Evolutionary conservation across 2,888 invertebrate species (phyloP), one percentile per base, ranked within the genome.

Genomic region (Esperia sulphurella): DNA sequence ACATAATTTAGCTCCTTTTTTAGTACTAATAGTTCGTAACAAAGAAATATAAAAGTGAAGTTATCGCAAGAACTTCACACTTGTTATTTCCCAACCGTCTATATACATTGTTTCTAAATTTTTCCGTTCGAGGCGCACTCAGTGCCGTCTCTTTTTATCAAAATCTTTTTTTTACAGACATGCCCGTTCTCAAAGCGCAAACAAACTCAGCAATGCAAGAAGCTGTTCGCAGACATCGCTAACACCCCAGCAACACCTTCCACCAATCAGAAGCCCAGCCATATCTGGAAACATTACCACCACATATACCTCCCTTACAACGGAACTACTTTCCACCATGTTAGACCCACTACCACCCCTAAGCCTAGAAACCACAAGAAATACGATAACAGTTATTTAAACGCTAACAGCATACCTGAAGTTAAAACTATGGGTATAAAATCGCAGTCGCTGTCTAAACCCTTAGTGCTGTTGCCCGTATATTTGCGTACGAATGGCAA

Each of bases 161-260:
- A n/a, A n/a, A n/a, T n/a, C n/a, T n/a, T n/a, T n/a, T 47, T 55
- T 46, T 75, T 72, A 9, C 80, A 87, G 87, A 83, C 80, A 0
- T 85, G 84, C 30, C 85, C 87, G 1, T 21, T 61, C 1, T 65
- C 79, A 3, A 79, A 72, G 48, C 61, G 82, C 6, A 72, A 63
- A 42, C 54, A 59, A 37, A 66, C 73, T 1, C 50, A 50, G 0
- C 66, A 79, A 52, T 88, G 87, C 62, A 57, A 55, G 28, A 63
- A 63, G 43, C 55, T 83, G 28, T 80, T 83, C 51, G 44, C 51
- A 1, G 66, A 74, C 4, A 68, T 83, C 30, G 60, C 61, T 0
- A 66, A 65, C 30, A 58, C 70, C 0, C 57, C 2, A 61, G 52
- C 12, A 71, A 65, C 43, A 29, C 60, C 0, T 61, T 8, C 31